Conservation (phyloP, 1,140 invertebrate species). For the Copidosoma floridanum region DNA sequence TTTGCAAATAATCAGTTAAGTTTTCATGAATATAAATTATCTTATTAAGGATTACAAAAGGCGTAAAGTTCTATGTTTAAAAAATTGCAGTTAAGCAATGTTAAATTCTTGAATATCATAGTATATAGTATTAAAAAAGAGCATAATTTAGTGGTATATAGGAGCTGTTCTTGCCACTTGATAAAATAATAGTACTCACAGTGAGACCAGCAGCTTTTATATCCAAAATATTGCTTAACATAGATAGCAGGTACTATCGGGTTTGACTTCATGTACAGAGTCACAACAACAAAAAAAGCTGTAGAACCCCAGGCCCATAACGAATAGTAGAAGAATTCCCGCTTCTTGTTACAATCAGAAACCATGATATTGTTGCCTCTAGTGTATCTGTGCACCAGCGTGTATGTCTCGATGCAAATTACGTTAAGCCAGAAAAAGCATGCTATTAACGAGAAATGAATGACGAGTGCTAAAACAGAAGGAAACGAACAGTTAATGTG, state of each 20-base stretch:
- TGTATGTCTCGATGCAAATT: constrained; percentile 71
- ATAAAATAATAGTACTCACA: constrained; percentile 46
- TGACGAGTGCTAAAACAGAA: constrained; percentile 56
- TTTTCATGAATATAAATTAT: no score
- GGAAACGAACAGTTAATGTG: no score
- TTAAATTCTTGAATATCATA: no score
- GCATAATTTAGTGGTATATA: not conserved
- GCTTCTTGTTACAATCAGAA: constrained; percentile 39
- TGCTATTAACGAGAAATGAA: constrained; percentile 74
- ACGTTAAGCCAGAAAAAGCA: constrained; percentile 81
- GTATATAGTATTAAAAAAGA: no score
- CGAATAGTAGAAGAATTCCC: constrained; percentile 62
- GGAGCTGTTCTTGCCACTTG: not conserved
- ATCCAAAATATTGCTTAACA: constrained; percentile 54
- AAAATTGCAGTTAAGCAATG: no score
- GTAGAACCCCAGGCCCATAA: constrained; percentile 62
- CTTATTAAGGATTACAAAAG: no score
- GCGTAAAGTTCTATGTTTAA: no score
- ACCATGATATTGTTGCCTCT: constrained; percentile 19
- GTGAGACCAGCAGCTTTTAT: constrained; percentile 56
- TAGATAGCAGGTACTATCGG: constrained; percentile 53
- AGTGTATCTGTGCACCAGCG: constrained; percentile 44
- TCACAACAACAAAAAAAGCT: constrained; percentile 49
- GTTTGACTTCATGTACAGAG: constrained; percentile 51
- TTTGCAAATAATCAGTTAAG: no score